These are phyloP conservation scores for Porites rus DNA, from an alignment of 92 coral and sea anemone species.

Conservation along the genomic window DNA sequence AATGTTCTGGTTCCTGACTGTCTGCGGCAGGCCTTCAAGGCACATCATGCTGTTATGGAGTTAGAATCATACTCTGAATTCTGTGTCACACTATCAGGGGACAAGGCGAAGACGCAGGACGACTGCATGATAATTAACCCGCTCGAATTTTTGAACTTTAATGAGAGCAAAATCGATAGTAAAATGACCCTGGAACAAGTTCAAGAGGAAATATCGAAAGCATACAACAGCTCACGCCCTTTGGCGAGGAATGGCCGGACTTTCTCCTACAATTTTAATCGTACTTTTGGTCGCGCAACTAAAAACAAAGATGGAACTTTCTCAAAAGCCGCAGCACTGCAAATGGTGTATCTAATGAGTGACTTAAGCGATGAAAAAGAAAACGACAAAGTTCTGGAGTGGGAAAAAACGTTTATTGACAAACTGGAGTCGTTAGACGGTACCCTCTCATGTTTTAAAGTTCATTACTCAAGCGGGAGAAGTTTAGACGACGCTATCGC, in stretches of 20 bases:
- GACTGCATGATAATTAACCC: conserved; percentile 70
- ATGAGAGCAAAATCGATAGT: conserved; percentile 30
- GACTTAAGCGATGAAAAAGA: conserved; percentile 51
- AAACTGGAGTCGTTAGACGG: conserved; percentile 46
- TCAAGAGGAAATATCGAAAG: conserved; percentile 42
- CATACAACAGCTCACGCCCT: conserved; percentile 24
- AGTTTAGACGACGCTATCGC: conserved; percentile 87
- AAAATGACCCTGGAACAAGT: conserved; percentile 47
- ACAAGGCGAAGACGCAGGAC: conserved; percentile 34
- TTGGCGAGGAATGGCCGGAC: conserved; percentile 75
- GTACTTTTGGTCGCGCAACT: conserved; percentile 49
- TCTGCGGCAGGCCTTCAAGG: conserved; percentile 60
- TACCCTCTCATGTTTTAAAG: conserved; percentile 58
- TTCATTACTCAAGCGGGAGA: conserved; percentile 70
- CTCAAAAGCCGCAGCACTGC: conserved; percentile 40
- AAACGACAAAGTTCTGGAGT: conserved; percentile 24
- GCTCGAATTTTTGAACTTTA: conserved; percentile 64
- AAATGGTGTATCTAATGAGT: conserved; percentile 52
- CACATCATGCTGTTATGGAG: conserved; percentile 49
- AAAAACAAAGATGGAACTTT: neutral
- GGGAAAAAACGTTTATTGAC: conserved; percentile 77
- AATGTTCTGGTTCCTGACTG: conserved; percentile 60
- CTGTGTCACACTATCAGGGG: conserved; percentile 56
- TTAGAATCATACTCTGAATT: conserved; percentile 60
- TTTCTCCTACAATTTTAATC: conserved; percentile 48